These are phyloP conservation scores for Chamaetylas fuelleborni DNA, from an alignment of 2,113 vertebrate genomes.

Conservation along the genomic window DNA sequence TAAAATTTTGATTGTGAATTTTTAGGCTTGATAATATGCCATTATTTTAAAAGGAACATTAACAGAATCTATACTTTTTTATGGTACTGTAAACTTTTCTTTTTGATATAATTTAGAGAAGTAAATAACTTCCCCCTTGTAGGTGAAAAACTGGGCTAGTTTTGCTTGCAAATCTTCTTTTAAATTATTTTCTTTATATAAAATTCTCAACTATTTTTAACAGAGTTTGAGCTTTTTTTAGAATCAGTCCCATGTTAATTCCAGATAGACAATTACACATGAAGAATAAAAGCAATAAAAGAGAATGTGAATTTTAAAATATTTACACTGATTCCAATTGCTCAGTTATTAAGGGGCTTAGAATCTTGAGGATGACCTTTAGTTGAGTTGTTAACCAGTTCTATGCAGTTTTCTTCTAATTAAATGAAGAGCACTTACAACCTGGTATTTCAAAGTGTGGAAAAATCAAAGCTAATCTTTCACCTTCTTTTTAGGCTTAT, in stretches of 20 bases:
- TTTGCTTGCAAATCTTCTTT: not conserved
- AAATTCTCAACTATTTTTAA: not conserved
- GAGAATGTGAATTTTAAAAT: not conserved
- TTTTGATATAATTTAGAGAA: not conserved
- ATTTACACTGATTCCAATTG: not conserved
- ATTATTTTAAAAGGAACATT: not conserved
- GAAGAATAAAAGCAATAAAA: not conserved
- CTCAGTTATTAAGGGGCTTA: not conserved
- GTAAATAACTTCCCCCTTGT: accelerated
- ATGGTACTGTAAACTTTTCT: not conserved
- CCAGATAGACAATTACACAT: not conserved
- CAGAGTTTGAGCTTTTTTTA: not conserved
- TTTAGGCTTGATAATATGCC: not conserved
- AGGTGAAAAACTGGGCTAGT: not conserved
- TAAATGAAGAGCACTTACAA: not conserved
- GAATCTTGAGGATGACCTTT: not conserved
- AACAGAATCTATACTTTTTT: not conserved
- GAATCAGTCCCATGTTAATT: not conserved
- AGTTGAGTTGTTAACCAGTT: not conserved
- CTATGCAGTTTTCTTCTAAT: not conserved
- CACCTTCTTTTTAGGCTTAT: not conserved
- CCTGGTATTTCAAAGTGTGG: not conserved
- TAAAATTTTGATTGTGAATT: not conserved
- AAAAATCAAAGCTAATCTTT: not conserved
- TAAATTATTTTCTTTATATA: not conserved